These are phyloP conservation scores for Artemia sp. DNA, from an alignment of 2,888 invertebrate genomes.

Conservation along the genomic window DNA sequence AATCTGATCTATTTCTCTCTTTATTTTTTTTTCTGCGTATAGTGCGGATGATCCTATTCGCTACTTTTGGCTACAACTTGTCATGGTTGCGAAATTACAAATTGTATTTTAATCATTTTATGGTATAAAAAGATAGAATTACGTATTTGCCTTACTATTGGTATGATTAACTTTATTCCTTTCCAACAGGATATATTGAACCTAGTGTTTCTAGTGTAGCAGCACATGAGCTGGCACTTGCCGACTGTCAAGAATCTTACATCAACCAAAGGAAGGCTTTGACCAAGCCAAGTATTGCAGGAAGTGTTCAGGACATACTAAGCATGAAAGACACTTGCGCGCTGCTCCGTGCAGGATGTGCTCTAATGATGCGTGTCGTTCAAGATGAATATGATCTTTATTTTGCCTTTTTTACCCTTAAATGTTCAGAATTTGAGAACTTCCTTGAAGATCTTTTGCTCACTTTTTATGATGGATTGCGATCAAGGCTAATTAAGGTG, in stretches of 20 bases:
- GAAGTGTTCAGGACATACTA: slow-evolving; percentile 45
- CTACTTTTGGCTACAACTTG: too few relatives aligned
- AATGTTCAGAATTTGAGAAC: slow-evolving; percentile 45
- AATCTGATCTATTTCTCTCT: too few relatives aligned
- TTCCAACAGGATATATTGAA: background rate
- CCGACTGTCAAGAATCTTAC: slow-evolving; percentile 68
- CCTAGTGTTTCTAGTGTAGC: background rate
- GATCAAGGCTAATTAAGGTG: slow-evolving; percentile 86
- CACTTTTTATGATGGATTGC: slow-evolving; percentile 70
- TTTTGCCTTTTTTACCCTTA: slow-evolving; percentile 64
- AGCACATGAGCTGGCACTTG: slow-evolving; percentile 47
- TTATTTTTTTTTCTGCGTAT: too few relatives aligned
- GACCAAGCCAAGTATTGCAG: slow-evolving; percentile 49
- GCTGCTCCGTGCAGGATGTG: slow-evolving; percentile 66
- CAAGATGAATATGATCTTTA: slow-evolving; percentile 85
- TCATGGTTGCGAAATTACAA: too few relatives aligned
- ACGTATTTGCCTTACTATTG: too few relatives aligned
- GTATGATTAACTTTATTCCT: too few relatives aligned
- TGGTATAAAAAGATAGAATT: too few relatives aligned
- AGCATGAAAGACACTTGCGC: slow-evolving; percentile 55
- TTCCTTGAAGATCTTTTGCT: slow-evolving; percentile 72
- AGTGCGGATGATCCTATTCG: too few relatives aligned
- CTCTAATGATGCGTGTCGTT: slow-evolving; percentile 77
- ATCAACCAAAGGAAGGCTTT: slow-evolving; percentile 51
- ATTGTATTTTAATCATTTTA: too few relatives aligned